These are phyloP conservation scores for Syrmaticus mikado DNA, from an alignment of 2,113 vertebrate species.

Conservation along the genomic window DNA sequence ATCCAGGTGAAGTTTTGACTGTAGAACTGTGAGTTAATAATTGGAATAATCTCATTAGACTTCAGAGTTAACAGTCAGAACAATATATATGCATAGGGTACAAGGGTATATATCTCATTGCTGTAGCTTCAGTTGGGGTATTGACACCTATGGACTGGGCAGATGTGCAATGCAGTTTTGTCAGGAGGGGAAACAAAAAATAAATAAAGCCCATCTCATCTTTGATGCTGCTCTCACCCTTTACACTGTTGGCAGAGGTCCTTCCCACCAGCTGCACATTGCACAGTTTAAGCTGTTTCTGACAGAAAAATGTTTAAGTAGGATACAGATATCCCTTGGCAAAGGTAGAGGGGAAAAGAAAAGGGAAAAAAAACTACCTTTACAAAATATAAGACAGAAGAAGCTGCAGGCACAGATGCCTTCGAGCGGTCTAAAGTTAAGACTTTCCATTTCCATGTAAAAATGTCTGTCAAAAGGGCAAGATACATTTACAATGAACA, in stretches of 20 bases:
- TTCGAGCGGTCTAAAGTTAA: conserved; percentile 56
- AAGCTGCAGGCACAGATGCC: conserved; percentile 56
- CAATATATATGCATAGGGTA: neutral
- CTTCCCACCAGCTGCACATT: neutral
- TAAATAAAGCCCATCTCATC: neutral
- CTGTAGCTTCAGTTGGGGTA: neutral
- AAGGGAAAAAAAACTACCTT: neutral
- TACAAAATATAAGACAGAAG: conserved; percentile 49
- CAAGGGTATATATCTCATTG: fast-evolving
- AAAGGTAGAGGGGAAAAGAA: conserved; percentile 33
- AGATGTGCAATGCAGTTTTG: neutral
- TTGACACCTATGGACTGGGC: neutral
- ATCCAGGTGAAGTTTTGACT: neutral
- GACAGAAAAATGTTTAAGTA: conserved; percentile 55
- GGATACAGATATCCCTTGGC: conserved; percentile 50
- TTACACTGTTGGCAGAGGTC: neutral
- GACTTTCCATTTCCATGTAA: conserved; percentile 78
- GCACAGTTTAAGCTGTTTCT: conserved; percentile 13
- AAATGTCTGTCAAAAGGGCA: conserved; percentile 71
- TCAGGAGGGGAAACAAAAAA: neutral
- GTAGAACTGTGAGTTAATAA: neutral
- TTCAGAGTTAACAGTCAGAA: neutral
- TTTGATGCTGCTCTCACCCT: neutral
- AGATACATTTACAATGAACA: conserved; percentile 70
- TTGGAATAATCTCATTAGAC: neutral